Base-by-base conservation (phyloP, 2,888 invertebrate species). In the Cordylochernes scorpioides region DNA sequence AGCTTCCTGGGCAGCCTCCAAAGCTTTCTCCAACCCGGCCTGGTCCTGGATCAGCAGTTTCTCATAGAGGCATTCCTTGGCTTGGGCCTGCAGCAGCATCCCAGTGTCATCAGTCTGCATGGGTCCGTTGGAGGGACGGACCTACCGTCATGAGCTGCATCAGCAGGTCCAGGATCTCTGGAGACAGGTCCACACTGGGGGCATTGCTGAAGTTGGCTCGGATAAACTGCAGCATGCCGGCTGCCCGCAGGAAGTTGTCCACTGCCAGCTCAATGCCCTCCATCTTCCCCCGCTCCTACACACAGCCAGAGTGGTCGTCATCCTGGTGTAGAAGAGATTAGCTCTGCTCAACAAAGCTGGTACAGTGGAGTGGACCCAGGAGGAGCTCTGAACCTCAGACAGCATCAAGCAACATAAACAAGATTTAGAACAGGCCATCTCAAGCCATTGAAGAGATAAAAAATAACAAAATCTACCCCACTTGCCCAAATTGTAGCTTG, bases 171-270 rank as follows among this genome's bases (percentile, higher is more conserved):
- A 88, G 61, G 48, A 84, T 82, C 46, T 78, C 73, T 0, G 82
- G 74, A 25, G 80, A 75, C 39, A 88, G 62, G 58, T 91, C 88
- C 61, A 82, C 80, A 27, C 80, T 80, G 1, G 88, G 88, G 3
- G 88, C 84, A 58, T 88, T 82, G 31, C 82, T 84, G 53, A 88
- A 91, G 52, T 84, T 84, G 50, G 84, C 84, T 50, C 75, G 73
- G 39, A 91, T 75, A 57, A 84, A 86, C 15, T 74, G 67, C 44
- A 88, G 73, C 2, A 80, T 73, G 3, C 86, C 86, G 2, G 84
- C 82, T 1, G 84, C 78, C 29, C 78, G 62, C 30, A 86, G 62
- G 49, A 86, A 71, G 47, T 73, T 71, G 49, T 80, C 80, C 27
- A 82, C 75, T 0, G 86, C 78, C 16, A 71, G 67, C 47, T 80